phyloP scores from a whole-genome alignment of 2,888 invertebrate genomes.

The Diplazon laetatorius region DNA sequence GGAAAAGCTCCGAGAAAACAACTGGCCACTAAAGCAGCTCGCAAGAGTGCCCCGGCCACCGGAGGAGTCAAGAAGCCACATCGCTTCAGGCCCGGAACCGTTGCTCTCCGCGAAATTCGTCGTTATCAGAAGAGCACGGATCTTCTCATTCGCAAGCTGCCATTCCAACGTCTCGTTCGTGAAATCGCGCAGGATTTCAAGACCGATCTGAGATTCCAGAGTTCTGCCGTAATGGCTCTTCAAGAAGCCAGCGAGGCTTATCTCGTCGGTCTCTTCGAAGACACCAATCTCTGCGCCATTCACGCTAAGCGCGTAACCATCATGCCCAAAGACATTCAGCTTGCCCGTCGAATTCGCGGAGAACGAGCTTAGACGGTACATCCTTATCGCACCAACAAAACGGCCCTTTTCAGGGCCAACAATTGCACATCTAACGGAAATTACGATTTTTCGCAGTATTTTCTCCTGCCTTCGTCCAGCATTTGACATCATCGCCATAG shows the following conservation, averaged over 20 bases:
- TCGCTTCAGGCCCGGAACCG: slow-evolving; percentile 87
- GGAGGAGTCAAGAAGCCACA: slow-evolving; percentile 90
- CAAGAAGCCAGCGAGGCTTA: slow-evolving; percentile 86
- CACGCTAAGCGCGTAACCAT: slow-evolving; percentile 59
- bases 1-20: slow-evolving; percentile 90
- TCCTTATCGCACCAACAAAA: not conserved
- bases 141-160: slow-evolving; percentile 87
- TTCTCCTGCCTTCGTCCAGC: not conserved
- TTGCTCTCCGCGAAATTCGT: slow-evolving; percentile 88
- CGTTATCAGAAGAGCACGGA: slow-evolving; percentile 90
- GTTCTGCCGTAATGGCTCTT: slow-evolving; percentile 88
- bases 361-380: slow-evolving; percentile 39
- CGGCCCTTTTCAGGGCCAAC: slow-evolving; percentile 56
- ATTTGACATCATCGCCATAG: too few species aligned
- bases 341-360: slow-evolving; percentile 58
- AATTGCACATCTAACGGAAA: slow-evolving; percentile 15
- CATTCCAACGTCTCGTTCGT: slow-evolving; percentile 88
- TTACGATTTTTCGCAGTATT: not conserved
- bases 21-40: slow-evolving; percentile 88
- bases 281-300: slow-evolving; percentile 73
- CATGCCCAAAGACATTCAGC: slow-evolving; percentile 57
- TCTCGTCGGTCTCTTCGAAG: slow-evolving; percentile 88
- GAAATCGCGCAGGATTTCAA: slow-evolving; percentile 91
- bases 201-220: slow-evolving; percentile 88
- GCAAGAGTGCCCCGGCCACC: slow-evolving; percentile 88